Conservation (phyloP, 2,888 invertebrate species). For the Tipula vernalis region DNA sequence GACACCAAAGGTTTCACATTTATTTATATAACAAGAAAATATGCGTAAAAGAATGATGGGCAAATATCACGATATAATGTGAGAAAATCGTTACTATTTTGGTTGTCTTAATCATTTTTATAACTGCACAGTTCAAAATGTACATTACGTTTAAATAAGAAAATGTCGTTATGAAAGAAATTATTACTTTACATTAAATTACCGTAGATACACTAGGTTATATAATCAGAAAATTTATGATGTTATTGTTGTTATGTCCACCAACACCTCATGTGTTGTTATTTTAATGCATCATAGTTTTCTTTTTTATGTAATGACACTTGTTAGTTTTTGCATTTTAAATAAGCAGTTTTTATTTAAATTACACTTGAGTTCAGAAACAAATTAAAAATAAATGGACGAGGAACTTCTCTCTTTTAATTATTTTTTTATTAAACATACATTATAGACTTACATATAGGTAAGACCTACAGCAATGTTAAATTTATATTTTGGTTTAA, state of each 20-base stretch:
- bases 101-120: neutral
- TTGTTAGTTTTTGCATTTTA: neutral
- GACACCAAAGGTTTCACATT: neutral
- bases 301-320: neutral
- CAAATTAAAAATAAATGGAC: neutral
- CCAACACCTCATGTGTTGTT: neutral
- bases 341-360: neutral
- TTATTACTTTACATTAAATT: neutral
- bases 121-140: neutral
- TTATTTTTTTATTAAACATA: neutral
- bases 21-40: neutral
- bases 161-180: neutral
- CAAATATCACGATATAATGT: neutral
- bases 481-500: neutral
- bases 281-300: neutral
- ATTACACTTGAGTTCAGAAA: neutral
- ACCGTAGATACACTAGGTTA: neutral
- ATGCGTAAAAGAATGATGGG: neutral
- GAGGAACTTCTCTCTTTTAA: neutral
- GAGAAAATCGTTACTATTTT: neutral
- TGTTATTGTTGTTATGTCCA: neutral
- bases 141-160: neutral
- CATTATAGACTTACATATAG: neutral
- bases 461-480: neutral
- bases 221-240: neutral